These are phyloP conservation scores for Osmerus mordax DNA, from an alignment of 2,113 vertebrate species.

Conservation along the genomic window DNA sequence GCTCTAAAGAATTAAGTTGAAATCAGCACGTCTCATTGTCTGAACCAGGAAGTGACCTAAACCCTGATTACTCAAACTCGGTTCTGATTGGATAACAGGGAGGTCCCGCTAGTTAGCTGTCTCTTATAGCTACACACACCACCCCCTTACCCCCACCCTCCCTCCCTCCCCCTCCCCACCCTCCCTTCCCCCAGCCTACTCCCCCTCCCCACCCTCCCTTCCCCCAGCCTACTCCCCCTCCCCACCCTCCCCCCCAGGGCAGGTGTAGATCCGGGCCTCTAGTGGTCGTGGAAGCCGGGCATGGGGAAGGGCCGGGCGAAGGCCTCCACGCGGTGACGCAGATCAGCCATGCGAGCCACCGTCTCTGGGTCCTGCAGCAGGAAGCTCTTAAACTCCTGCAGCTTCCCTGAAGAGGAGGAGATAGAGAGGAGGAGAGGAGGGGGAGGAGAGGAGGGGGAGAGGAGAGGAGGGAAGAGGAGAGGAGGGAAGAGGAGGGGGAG, in stretches of 20 bases:
- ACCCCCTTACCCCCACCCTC: no score
- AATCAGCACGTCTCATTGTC: not conserved
- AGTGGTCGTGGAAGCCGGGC: slow-evolving; percentile 6
- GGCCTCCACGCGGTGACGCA: slow-evolving; percentile 1
- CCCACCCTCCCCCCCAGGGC: not conserved
- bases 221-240: not conserved
- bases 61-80: slow-evolving; percentile 24
- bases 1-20: slow-evolving; percentile 12
- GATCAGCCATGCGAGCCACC: not conserved
- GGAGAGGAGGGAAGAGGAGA: no score
- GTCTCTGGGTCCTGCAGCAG: slow-evolving; percentile 11
- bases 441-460: not conserved
- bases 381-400: slow-evolving; percentile 8
- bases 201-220: slow-evolving; percentile 10
- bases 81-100: slow-evolving; percentile 23
- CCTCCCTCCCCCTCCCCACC: not conserved
- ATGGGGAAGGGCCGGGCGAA: slow-evolving; percentile 8
- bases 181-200: slow-evolving; percentile 9
- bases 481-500: no score
- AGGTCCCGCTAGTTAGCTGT: not conserved
- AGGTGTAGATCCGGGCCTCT: not conserved
- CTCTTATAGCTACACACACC: no score
- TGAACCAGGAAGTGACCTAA: slow-evolving; percentile 20
- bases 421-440: not conserved
- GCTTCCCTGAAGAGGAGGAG: slow-evolving; percentile 1